Conservation (phyloP, 2,888 invertebrate genomes). For the Tryphoninae sp. region DNA sequence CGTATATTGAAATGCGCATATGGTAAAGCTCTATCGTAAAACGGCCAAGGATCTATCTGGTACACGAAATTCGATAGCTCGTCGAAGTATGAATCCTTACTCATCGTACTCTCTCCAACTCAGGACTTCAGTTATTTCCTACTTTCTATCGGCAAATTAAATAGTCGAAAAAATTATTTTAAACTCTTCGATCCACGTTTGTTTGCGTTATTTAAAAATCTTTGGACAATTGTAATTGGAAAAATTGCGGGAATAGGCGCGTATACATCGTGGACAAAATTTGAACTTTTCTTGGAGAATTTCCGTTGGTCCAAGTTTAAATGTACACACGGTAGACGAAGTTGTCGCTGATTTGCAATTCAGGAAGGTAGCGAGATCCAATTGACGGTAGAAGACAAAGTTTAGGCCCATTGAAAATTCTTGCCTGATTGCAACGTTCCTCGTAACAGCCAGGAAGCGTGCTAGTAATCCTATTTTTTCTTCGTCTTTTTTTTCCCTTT, state of each 20-base stretch:
- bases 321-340: neutral
- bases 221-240: neutral
- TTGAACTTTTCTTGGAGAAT: neutral
- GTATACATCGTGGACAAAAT: conserved; percentile 5
- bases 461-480: neutral
- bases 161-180: conserved; percentile 8
- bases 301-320: neutral
- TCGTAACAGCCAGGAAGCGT: neutral
- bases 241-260: neutral
- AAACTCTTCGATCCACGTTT: no score
- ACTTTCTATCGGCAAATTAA: conserved; percentile 39
- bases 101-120: conserved; percentile 4
- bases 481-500: conserved; percentile 54
- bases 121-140: neutral
- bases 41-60: conserved; percentile 32
- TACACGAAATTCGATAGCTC: conserved; percentile 63
- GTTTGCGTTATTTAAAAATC: neutral
- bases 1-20: conserved; percentile 1
- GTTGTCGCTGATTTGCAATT: neutral
- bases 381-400: conserved; percentile 39
- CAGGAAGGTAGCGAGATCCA: neutral
- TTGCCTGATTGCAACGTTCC: conserved; percentile 59
- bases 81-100: conserved; percentile 28
- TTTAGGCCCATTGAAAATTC: conserved; percentile 56
- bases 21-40: conserved; percentile 6